phyloP scores from a whole-genome alignment of 2,888 invertebrate species.

The Atethmia centrago region DNA sequence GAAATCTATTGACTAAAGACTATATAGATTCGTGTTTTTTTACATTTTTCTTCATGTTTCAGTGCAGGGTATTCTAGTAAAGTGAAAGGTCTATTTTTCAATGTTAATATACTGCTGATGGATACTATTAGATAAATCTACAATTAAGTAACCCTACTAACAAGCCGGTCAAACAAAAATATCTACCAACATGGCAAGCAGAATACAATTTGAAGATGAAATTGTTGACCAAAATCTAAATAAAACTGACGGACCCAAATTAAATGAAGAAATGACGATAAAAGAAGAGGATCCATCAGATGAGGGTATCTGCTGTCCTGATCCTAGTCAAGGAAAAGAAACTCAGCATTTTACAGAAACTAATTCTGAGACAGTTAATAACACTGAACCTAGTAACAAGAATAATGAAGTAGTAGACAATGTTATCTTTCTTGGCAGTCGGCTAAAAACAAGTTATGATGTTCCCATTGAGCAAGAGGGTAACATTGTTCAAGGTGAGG shows the following conservation, averaged over 20 bases:
- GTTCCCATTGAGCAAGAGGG: not conserved
- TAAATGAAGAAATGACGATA: not conserved
- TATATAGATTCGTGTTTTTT: not conserved
- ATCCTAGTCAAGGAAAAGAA: not conserved
- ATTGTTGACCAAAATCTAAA: not conserved
- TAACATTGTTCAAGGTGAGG: not conserved
- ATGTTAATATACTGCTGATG: not conserved
- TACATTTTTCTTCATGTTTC: not conserved
- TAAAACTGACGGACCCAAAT: not conserved
- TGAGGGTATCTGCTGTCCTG: not conserved
- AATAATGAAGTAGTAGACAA: not conserved
- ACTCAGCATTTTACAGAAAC: not conserved
- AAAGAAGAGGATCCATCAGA: not conserved
- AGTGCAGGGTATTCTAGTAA: not conserved
- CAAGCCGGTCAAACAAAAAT: not conserved
- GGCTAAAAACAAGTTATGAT: not conserved
- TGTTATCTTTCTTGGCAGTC: constrained; percentile 9
- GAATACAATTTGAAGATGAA: constrained; percentile 37
- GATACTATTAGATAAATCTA: not conserved
- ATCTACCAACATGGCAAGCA: constrained; percentile 17
- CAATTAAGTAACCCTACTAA: not conserved
- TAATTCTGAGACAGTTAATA: not conserved
- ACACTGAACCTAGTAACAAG: too few species aligned
- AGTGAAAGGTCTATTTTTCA: not conserved
- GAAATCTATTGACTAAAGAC: not conserved